Conservation (phyloP, 2,888 invertebrate species). For the Tenthredo notha region DNA sequence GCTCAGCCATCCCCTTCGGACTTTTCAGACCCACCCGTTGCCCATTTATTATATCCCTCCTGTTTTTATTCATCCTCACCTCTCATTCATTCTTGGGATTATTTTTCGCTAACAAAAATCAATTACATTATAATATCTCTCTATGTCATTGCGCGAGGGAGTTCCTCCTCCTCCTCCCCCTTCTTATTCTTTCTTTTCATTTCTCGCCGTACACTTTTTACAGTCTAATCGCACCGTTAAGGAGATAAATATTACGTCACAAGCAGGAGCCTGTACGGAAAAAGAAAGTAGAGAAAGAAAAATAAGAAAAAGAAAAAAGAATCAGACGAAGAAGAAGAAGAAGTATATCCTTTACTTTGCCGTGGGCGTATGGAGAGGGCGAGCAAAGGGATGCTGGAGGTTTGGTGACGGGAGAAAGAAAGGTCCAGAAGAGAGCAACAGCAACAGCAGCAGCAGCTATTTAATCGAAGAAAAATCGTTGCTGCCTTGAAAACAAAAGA, state of each 20-base stretch:
- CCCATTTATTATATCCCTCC: conserved; percentile 39
- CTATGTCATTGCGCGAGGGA: neutral
- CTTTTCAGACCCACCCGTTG: conserved; percentile 24
- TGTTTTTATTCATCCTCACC: conserved; percentile 55
- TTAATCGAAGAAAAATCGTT: conserved; percentile 51
- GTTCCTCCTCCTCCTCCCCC: neutral
- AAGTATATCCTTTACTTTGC: conserved; percentile 59
- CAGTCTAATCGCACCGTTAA: conserved; percentile 70
- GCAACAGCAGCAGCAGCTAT: conserved; percentile 23
- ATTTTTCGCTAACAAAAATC: conserved; percentile 21
- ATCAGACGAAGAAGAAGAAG: conserved; percentile 64
- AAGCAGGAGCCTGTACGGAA: conserved; percentile 63
- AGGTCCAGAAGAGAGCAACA: neutral
- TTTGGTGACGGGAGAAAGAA: conserved; percentile 35
- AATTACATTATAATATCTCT: conserved; percentile 32
- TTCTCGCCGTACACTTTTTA: conserved; percentile 62
- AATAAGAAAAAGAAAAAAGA: conserved; percentile 1
- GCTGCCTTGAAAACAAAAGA: conserved; percentile 50
- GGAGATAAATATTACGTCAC: conserved; percentile 74
- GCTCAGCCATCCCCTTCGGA: neutral
- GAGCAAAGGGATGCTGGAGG: conserved; percentile 20
- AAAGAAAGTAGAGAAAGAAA: neutral
- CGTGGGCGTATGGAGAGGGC: conserved; percentile 25
- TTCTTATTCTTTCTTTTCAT: neutral
- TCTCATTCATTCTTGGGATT: neutral